Evolutionary conservation across 2,888 invertebrate genomes (phyloP), one percentile per base, ranked within the genome.

Genomic region (Athrips mouffetella): DNA sequence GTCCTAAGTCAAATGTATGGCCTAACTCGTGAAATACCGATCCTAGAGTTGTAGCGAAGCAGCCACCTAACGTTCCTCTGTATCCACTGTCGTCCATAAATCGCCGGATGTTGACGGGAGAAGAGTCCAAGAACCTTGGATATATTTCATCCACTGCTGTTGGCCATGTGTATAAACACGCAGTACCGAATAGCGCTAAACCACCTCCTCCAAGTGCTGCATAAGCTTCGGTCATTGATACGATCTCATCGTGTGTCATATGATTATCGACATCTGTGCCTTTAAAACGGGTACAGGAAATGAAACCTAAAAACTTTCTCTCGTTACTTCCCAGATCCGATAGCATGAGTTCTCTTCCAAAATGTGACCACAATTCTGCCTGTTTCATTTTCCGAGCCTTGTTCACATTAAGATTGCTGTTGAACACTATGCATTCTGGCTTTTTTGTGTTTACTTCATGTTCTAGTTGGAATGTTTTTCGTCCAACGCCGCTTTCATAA

Each of bases 1-100:
- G 98, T 0, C 97, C 98, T 49, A 98, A 90, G 80, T 98, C 97
- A 76, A 98, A 97, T 0, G 96, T 96, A 74, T 98, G 98, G 11
- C 96, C 96, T 40, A 98, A 89, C 89, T 98, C 98, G 76, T 98
- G 98, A 31, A 97, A 92, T 6, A 96, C 94, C 11, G 97, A 94
- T 11, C 98, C 98, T 31, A 98, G 82, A 13, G 96, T 96, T 4
- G 97, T 96, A 11, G 97, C 94, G 79, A 94, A 96, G 73, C 97
- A 96, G 25, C 94, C 96, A 52, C 96, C 96, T 62, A 93, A 91
- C 1, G 95, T 96, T 29, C 95, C 93, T 52, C 97, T 91, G 76
- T 96, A 96, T 63, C 95, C 95, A 77, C 97, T 97, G 69, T 98
- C 97, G 80, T 98, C 97, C 91, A 98, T 94, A 65, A 95, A 91